Evolutionary conservation across 2,797 vertebrate genomes (phyloP).

Genomic region (Arctocebus calabarensis): DNA sequence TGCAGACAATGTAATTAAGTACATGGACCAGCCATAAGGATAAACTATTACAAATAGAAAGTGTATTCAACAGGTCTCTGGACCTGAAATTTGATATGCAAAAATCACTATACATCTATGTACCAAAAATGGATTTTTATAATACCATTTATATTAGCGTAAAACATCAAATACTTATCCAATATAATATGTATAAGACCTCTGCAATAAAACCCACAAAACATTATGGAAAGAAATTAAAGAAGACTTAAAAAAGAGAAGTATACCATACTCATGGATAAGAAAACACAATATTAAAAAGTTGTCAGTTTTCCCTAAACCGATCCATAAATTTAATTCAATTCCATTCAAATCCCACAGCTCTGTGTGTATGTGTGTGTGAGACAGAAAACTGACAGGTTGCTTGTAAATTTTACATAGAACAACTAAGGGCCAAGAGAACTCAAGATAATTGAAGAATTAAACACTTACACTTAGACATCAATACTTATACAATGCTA

Average conservation of each 20-base stretch:
- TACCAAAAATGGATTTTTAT: background rate
- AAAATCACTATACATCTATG: background rate
- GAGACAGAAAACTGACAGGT: background rate
- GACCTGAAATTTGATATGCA: background rate
- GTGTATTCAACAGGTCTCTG: background rate
- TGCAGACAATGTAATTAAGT: background rate
- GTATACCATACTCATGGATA: background rate
- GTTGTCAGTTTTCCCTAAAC: background rate
- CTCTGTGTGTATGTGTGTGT: background rate
- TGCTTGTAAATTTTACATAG: conserved; percentile 28
- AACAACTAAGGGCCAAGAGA: background rate
- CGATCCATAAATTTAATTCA: background rate
- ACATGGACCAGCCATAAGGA: background rate
- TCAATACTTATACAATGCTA: background rate
- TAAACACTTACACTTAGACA: background rate
- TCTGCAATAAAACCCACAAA: background rate
- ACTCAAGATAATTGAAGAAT: background rate
- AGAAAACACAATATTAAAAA: conserved; percentile 16
- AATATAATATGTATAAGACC: background rate
- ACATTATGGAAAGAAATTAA: background rate
- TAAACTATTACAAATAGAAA: conserved; percentile 34
- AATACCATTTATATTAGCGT: background rate
- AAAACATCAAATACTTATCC: background rate
- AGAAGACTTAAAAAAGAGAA: background rate
- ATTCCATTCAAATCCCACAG: background rate